Evolutionary conservation across 1,140 invertebrate species (phyloP).

Genomic region (Homalodisca vitripennis): DNA sequence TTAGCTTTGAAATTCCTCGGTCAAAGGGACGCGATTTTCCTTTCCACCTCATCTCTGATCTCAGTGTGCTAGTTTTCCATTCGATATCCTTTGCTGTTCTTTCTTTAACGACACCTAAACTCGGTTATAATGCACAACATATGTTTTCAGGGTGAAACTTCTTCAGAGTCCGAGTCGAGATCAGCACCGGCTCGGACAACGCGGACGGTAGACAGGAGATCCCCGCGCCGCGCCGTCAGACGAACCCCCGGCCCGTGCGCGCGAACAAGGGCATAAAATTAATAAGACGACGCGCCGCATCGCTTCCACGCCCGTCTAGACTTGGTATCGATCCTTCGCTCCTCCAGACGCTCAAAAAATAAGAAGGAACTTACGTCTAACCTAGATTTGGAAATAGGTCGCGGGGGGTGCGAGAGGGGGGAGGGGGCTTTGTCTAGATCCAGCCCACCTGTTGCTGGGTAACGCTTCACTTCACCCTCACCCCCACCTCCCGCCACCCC

Average conservation of each 20-base stretch:
- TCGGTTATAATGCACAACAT: too few relatives aligned
- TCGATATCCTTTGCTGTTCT: too few relatives aligned
- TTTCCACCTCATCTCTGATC: too few relatives aligned
- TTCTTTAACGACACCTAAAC: too few relatives aligned
- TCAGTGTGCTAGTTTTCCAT: too few relatives aligned
- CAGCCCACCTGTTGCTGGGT: slow-evolving; percentile 28
- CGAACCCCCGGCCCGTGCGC: background rate
- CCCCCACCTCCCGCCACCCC: background rate
- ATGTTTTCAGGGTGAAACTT: too few relatives aligned
- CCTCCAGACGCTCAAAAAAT: slow-evolving; percentile 32
- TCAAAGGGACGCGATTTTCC: too few relatives aligned
- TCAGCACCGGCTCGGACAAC: too few relatives aligned
- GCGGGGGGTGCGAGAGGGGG: background rate
- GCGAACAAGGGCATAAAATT: slow-evolving; percentile 24
- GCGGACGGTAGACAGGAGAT: too few relatives aligned
- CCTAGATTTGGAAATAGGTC: slow-evolving; percentile 31
- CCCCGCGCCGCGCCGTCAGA: too few relatives aligned
- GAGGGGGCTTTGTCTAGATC: slow-evolving; percentile 12
- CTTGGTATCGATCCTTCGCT: background rate
- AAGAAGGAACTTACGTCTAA: slow-evolving; percentile 31
- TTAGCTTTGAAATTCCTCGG: too few relatives aligned
- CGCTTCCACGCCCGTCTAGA: slow-evolving; percentile 18
- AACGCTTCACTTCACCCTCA: background rate
- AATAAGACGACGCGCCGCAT: slow-evolving; percentile 15
- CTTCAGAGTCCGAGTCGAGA: too few relatives aligned